These are phyloP conservation scores for Eunapius fragilis DNA, from an alignment of 37 sponge, comb jelly and placozoan species.

Conservation along the genomic window DNA sequence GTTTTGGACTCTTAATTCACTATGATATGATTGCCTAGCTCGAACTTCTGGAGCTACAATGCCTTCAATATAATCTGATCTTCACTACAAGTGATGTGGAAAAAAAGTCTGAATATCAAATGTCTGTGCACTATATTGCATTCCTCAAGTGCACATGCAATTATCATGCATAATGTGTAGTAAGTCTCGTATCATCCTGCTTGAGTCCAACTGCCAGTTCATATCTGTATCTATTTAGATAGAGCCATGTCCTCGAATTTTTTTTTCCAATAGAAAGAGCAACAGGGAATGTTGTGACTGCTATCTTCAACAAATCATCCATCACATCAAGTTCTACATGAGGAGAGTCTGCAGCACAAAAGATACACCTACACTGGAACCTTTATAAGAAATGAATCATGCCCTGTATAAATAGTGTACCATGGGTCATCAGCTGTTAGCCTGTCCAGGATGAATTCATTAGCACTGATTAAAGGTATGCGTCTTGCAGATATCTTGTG, in stretches of 20 bases:
- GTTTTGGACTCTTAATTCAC: neutral
- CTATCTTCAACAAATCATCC: constrained; percentile 6
- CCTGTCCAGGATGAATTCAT: neutral
- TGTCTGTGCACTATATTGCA: neutral
- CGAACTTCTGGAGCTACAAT: neutral
- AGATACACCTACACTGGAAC: constrained; percentile 1
- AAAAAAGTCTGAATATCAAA: neutral
- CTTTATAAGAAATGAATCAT: neutral
- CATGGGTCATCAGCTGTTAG: neutral
- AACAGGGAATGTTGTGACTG: constrained; percentile 12
- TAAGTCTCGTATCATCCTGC: neutral
- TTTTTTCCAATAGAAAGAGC: constrained; percentile 7
- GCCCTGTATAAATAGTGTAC: neutral
- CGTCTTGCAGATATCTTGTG: constrained; percentile 8
- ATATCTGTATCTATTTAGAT: neutral
- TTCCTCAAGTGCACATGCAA: neutral
- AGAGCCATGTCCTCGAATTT: constrained; percentile 1
- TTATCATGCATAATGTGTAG: constrained; percentile 9
- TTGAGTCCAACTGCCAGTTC: neutral
- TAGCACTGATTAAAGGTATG: constrained; percentile 2
- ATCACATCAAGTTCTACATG: constrained; percentile 5
- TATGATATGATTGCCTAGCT: neutral
- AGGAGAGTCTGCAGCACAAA: neutral
- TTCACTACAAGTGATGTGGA: neutral
- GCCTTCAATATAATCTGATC: neutral